These are phyloP conservation scores for Tautogolabrus adspersus DNA, from an alignment of 2,113 vertebrate genomes.

Conservation along the genomic window DNA sequence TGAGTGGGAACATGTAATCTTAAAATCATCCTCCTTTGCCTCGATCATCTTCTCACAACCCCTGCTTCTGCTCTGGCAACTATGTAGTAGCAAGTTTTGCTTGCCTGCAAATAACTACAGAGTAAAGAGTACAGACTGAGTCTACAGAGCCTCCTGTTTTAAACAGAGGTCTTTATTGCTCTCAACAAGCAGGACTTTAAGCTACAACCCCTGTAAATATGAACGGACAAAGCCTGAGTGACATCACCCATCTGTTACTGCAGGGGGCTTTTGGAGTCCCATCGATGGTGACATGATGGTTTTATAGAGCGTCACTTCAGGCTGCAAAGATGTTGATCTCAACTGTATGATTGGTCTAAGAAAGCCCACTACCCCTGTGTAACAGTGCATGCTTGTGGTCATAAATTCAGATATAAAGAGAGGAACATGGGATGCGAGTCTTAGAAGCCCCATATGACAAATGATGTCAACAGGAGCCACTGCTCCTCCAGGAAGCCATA, in stretches of 20 bases:
- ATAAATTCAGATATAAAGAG: slow-evolving; percentile 36
- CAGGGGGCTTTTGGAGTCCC: too few species aligned
- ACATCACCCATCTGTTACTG: too few species aligned
- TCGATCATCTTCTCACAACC: slow-evolving; percentile 1
- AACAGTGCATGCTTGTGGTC: neutral
- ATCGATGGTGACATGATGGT: too few species aligned
- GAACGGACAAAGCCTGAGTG: too few species aligned
- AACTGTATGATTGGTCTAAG: neutral
- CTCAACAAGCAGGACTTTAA: neutral
- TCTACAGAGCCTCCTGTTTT: slow-evolving; percentile 18
- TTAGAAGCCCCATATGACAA: slow-evolving; percentile 24
- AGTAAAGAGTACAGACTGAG: slow-evolving; percentile 3
- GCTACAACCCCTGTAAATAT: neutral
- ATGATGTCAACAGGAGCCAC: slow-evolving; percentile 39
- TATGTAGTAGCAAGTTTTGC: neutral
- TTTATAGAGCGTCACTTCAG: neutral
- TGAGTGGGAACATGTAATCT: neutral
- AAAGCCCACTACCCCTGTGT: neutral
- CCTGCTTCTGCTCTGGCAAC: neutral
- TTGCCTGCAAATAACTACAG: slow-evolving; percentile 37
- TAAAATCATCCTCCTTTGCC: neutral
- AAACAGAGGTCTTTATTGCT: slow-evolving; percentile 18
- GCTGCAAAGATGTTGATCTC: neutral
- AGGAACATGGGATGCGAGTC: slow-evolving; percentile 23
- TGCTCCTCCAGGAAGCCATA: slow-evolving; percentile 37